phyloP scores from a whole-genome alignment of 2,888 invertebrate species.

The Agrotis puta region DNA sequence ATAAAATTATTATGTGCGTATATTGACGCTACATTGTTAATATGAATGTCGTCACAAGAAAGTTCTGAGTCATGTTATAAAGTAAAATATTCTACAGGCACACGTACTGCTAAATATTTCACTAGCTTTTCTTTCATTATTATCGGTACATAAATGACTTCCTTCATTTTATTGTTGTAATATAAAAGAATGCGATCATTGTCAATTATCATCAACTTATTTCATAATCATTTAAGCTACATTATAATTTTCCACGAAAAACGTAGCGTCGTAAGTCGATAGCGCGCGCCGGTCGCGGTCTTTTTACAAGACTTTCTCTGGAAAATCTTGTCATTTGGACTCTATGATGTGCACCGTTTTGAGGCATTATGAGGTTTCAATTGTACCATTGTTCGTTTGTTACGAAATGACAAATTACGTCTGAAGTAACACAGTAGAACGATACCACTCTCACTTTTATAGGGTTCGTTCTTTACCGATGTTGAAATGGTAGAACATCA shows the following conservation, averaged over 20 bases:
- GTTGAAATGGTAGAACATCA: neutral
- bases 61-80: constrained; percentile 3
- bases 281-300: constrained; percentile 16
- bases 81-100: neutral
- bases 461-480: constrained; percentile 1
- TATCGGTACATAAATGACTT: no score
- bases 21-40: constrained; percentile 13
- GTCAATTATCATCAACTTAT: neutral
- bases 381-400: constrained; percentile 58
- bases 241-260: constrained; percentile 12
- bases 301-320: constrained; percentile 52
- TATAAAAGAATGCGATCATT: no score
- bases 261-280: neutral
- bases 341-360: constrained; percentile 34
- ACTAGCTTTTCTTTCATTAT: neutral
- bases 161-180: no score
- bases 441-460: constrained; percentile 48
- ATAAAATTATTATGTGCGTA: constrained; percentile 11
- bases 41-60: neutral
- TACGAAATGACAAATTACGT: constrained; percentile 39
- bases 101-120: neutral
- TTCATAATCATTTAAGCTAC: constrained; percentile 5
- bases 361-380: constrained; percentile 52
- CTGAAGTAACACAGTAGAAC: constrained; percentile 20
- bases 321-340: constrained; percentile 49